Percentiles rank a stretch among this genome's conserved stretches.
These are phyloP conservation scores for Spilogale gracilis DNA, from an alignment of 2,113 vertebrate species.

Conservation along the genomic window DNA sequence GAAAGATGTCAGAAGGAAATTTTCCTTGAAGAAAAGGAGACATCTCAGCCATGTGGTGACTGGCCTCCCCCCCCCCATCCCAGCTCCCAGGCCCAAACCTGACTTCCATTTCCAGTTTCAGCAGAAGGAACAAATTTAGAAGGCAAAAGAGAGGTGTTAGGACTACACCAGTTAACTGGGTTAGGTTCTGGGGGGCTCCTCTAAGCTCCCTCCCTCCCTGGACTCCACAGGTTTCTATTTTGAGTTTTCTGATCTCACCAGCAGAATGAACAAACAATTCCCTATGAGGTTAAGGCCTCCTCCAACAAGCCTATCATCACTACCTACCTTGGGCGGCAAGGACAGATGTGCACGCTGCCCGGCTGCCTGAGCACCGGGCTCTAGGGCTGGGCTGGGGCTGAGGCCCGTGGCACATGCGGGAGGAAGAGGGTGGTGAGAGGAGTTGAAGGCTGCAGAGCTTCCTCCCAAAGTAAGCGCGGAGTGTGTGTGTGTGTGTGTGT, in stretches of 20 bases:
- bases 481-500: neutral
- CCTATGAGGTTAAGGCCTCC: neutral
- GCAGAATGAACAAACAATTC: constrained; percentile 1
- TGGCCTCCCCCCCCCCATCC: neutral
- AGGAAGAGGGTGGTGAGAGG: neutral
- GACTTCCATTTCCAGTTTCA: neutral
- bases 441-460: neutral
- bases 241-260: constrained; percentile 3
- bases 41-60: neutral
- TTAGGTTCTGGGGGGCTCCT: neutral
- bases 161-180: neutral
- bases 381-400: neutral
- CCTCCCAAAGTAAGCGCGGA: neutral
- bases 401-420: neutral
- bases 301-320: neutral
- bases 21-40: constrained; percentile 34
- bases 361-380: neutral
- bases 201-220: neutral
- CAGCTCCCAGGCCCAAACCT: neutral
- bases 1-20: constrained; percentile 40
- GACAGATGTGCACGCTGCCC: neutral
- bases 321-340: neutral
- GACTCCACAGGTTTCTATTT: constrained; percentile 35
- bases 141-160: neutral
- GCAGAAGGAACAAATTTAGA: constrained; percentile 12